Evolutionary conservation across 2,113 vertebrate genomes (phyloP), one percentile per base, ranked within the genome.

Genomic region (Gadus macrocephalus): DNA sequence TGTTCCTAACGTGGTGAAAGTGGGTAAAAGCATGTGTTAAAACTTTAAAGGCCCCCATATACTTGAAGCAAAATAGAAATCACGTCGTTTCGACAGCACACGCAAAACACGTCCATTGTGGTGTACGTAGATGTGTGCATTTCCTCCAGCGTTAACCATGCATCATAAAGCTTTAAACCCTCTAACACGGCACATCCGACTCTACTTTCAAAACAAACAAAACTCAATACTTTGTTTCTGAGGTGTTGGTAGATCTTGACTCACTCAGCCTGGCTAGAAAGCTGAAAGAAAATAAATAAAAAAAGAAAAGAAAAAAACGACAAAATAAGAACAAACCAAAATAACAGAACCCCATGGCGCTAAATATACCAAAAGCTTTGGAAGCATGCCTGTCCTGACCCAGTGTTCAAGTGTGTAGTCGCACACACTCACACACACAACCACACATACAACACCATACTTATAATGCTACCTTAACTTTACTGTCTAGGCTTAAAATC

Each of bases 391-490:
- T 84, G 88, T 89, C 87, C 84, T 85, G 85, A 90, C 85, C 86
- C 81, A 84, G 83, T 87, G 81, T 85, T 83, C 80, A 88, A 68
- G 87, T 49, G 42, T 49, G 42, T 49, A 14, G 8, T 49, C 63
- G 59, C 60, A 62, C 60, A 62, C 60, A 62, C 60, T 20, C n/a
- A 62, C 61, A 3, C n/a, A 62, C 61, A 3, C 61, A 25, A 19
- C 6, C 61, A 62, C 64, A 66, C 64, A 58, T 14, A 58, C 55
- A 62, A 77, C 63, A 81, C 68, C 86, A 79, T 83, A 87, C 84
- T 84, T 85, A 78, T 83, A 86, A 89, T 90, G 90, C 90, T 91
- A 90, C 89, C 87, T 90, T 89, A 86, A 88, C 82, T 64, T 86
- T 87, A 90, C 82, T 78, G 79, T 86, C 85, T 90, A 89, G 73